Evolutionary conservation across 2,888 invertebrate species (phyloP).

Genomic region (Cosmopolites sordidus): DNA sequence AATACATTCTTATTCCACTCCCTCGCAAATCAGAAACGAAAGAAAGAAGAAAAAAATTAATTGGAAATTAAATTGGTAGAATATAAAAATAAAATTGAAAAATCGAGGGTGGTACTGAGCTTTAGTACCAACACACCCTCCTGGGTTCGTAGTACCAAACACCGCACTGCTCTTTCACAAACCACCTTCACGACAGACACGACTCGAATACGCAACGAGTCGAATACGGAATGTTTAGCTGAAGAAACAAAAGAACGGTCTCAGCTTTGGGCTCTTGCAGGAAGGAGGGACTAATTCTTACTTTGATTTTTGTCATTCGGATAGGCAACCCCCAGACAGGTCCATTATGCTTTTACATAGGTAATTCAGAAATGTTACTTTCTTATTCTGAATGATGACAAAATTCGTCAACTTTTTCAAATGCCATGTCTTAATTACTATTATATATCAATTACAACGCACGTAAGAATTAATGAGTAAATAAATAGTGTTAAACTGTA

Average conservation of each 20-base stretch:
- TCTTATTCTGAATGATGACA: too few species aligned
- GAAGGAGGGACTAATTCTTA: slow-evolving; percentile 3
- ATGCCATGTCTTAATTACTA: too few species aligned
- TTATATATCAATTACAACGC: too few species aligned
- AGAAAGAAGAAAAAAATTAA: slow-evolving; percentile 3
- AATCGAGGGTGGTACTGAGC: slow-evolving; percentile 13
- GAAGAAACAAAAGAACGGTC: slow-evolving; percentile 21
- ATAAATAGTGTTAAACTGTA: too few species aligned
- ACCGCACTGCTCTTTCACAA: slow-evolving; percentile 15
- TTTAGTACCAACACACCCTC: slow-evolving; percentile 12
- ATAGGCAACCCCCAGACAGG: too few species aligned
- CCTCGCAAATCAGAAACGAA: slow-evolving; percentile 4
- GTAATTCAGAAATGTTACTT: too few species aligned
- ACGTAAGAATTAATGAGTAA: too few species aligned
- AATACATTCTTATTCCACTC: slow-evolving; percentile 5
- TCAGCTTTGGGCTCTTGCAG: slow-evolving; percentile 13
- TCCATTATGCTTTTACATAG: too few species aligned
- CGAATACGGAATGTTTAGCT: slow-evolving; percentile 1
- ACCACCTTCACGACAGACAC: slow-evolving; percentile 20
- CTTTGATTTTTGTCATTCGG: too few species aligned
- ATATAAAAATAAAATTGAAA: too few species aligned
- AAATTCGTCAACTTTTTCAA: too few species aligned
- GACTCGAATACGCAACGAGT: slow-evolving; percentile 20
- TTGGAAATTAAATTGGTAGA: too few species aligned
- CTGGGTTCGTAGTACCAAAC: slow-evolving; percentile 3